Evolutionary conservation across 2,113 vertebrate species (phyloP).

Genomic region (Odontophorus gujanensis): DNA sequence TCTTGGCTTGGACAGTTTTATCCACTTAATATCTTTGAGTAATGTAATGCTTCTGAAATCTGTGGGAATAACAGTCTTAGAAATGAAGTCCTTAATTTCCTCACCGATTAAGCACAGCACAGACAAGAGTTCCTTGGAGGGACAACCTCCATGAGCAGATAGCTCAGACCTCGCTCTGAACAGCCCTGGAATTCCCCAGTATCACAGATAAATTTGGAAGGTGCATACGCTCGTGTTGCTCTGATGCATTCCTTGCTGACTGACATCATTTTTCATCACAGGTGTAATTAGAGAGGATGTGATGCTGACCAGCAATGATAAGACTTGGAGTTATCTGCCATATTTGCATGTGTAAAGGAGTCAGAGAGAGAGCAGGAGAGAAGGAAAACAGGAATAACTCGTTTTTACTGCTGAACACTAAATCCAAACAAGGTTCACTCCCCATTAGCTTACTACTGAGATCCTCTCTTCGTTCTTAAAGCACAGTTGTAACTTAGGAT

Average conservation of each 20-base stretch:
- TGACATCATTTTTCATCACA: neutral
- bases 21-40: neutral
- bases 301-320: neutral
- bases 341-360: neutral
- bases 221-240: neutral
- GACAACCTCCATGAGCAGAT: neutral
- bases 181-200: neutral
- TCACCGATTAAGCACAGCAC: neutral
- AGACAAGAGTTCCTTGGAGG: conserved; percentile 12
- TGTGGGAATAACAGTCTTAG: neutral
- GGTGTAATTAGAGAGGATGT: neutral
- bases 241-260: neutral
- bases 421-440: neutral
- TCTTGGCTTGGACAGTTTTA: neutral
- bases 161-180: neutral
- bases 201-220: neutral
- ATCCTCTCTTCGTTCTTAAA: neutral
- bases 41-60: conserved; percentile 8
- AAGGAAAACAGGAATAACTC: neutral
- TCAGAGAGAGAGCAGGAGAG: neutral
- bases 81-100: neutral
- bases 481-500: neutral
- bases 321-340: neutral
- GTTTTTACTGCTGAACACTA: neutral
- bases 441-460: neutral